phyloP scores from a whole-genome alignment of 2,113 vertebrate species.

The Tringa solitaria region DNA sequence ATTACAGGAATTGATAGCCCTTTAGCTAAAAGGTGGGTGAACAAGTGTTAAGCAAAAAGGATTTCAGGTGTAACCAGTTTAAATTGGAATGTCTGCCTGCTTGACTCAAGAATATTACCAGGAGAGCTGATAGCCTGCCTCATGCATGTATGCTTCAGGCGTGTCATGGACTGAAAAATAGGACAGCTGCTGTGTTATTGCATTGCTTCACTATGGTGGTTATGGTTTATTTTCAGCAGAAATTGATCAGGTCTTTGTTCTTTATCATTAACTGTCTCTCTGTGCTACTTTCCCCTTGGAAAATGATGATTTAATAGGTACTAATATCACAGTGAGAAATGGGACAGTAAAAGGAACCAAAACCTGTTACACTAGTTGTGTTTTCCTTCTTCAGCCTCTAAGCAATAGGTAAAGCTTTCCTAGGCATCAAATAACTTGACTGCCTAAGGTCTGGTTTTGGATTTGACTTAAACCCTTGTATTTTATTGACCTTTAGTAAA shows the following conservation, averaged over 20 bases:
- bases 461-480: background rate
- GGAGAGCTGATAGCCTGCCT: background rate
- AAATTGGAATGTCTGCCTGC: constrained; percentile 38
- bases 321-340: background rate
- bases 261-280: background rate
- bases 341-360: background rate
- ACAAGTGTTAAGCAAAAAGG: background rate
- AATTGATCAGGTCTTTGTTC: background rate
- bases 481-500: background rate
- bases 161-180: constrained; percentile 15
- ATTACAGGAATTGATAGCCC: background rate
- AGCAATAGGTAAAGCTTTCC: background rate
- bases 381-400: background rate
- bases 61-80: constrained; percentile 26
- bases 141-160: background rate
- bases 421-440: background rate
- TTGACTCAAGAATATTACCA: background rate
- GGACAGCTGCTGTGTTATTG: background rate
- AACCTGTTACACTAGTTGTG: background rate
- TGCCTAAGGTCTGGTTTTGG: background rate
- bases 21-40: background rate
- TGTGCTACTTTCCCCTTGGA: background rate
- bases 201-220: background rate
- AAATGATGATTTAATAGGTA: background rate
- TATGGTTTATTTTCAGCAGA: constrained; percentile 13